phyloP scores from a whole-genome alignment of 2,888 invertebrate genomes.

The Chloroclystis v-ata region DNA sequence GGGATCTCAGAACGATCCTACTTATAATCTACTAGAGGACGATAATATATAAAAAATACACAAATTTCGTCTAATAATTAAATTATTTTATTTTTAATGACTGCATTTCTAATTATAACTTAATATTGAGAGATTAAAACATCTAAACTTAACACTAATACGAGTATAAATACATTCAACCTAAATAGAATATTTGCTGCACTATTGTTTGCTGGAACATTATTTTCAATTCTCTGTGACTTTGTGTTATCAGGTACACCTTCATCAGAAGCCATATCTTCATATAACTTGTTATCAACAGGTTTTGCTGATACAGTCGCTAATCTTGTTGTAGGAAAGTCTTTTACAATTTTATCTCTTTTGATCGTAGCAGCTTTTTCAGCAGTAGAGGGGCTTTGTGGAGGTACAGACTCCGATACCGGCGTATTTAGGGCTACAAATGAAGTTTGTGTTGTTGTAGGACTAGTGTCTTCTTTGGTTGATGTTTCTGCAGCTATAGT shows the following conservation, averaged over 20 bases:
- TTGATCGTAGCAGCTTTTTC: slow-evolving; percentile 18
- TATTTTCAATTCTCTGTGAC: slow-evolving; percentile 46
- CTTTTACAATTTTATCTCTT: slow-evolving; percentile 28
- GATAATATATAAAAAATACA: neutral
- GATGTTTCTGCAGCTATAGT: neutral
- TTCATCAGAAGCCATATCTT: slow-evolving; percentile 67
- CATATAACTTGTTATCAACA: slow-evolving; percentile 42
- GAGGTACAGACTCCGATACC: too few species aligned
- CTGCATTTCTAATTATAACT: slow-evolving; percentile 43
- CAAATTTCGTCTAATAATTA: slow-evolving; percentile 36
- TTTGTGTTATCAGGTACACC: slow-evolving; percentile 60
- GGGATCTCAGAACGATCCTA: too few species aligned
- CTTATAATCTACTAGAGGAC: too few species aligned
- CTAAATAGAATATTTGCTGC: too few species aligned
- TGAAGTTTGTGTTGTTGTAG: slow-evolving; percentile 16
- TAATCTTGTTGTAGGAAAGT: slow-evolving; percentile 57
- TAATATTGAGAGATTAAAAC: neutral
- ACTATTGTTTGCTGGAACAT: slow-evolving; percentile 6
- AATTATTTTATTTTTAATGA: slow-evolving; percentile 64
- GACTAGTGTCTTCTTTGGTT: slow-evolving; percentile 19
- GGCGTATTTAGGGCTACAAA: too few species aligned
- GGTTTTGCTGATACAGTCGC: slow-evolving; percentile 69
- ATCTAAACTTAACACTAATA: slow-evolving; percentile 36
- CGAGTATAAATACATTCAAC: neutral
- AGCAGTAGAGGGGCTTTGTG: slow-evolving; percentile 19